Base-by-base conservation (phyloP, 1,140 invertebrate species). In the Ostrea edulis region DNA sequence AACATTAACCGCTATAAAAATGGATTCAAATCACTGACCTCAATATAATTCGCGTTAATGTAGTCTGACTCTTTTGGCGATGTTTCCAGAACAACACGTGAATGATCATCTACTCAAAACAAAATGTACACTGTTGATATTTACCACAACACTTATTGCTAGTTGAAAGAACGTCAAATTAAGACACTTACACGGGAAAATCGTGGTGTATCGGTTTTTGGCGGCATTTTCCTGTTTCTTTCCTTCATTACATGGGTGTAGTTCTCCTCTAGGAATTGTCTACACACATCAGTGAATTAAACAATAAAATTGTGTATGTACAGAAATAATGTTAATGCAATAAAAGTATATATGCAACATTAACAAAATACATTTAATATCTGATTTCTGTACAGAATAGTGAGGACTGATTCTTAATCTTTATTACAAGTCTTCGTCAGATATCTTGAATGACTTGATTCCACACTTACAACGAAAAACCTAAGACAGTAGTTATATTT, bases 11-110 rank as follows among this genome's bases (percentile, higher is more conserved):
- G 25, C 14, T 22, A 7, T 22, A 35, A 35, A 8, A 29, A 29
- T 11, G 17, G 8, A 12, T 81, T 0, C 0, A 5, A n/a, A 0
- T 51, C 1, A 53, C 82, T 82, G 7, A 82, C 82, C 82, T 22
- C 17, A 0, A 82, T 82, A 44, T 82, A 82, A 35, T 82, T 82
- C 9, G 82, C 82, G n/a, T 82, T 82, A 0, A 82, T 82, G 51
- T 82, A 82, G 82, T 17, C 82, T 20, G 82, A 82, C 14, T 53
- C 35, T 2, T 44, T 54, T 52, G 5, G 14, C 17, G 44, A 8
- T 52, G 44, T 2, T 51, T 52, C 5, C 5, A 82, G 53, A 82
- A 52, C 44, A 25, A 82, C 82, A 0, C 82, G 82, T 52, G 82
- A 53, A 52, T 82, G 44, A 20, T 82, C 82, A 54, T 82, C 82